A percentile compares a stretch with the other conserved stretches of the same genome.
Conservation (phyloP, 2,888 invertebrate genomes). For the Sepiola atlantica region DNA sequence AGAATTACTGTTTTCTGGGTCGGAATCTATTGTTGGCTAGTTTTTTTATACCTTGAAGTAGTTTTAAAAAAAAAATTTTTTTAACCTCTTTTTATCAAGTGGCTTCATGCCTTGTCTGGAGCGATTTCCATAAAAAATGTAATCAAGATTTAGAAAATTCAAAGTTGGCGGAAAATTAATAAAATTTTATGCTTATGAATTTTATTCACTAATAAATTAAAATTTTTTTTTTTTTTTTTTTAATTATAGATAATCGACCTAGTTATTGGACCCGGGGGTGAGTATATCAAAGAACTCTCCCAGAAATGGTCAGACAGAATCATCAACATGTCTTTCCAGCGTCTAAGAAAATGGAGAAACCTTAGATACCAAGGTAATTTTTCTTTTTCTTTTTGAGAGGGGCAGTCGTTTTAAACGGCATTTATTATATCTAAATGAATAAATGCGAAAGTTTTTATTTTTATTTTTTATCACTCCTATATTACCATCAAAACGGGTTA, state of each 20-base stretch:
- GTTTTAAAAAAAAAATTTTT: too few relatives aligned
- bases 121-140: too few relatives aligned
- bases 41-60: too few relatives aligned
- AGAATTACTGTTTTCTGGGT: too few relatives aligned
- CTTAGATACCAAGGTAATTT: neutral
- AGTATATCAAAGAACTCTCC: constrained; percentile 13
- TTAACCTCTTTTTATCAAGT: too few relatives aligned
- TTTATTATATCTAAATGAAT: too few relatives aligned
- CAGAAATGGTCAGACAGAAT: constrained; percentile 45
- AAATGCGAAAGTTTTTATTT: too few relatives aligned
- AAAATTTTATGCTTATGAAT: neutral
- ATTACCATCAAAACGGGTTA: too few relatives aligned
- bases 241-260: neutral
- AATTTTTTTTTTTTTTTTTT: neutral
- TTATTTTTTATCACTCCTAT: too few relatives aligned
- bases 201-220: neutral
- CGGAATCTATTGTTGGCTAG: too few relatives aligned
- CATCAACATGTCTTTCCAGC: constrained; percentile 42
- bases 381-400: neutral
- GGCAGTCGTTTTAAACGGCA: neutral
- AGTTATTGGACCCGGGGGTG: neutral
- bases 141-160: neutral
- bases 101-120: too few relatives aligned
- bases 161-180: too few relatives aligned
- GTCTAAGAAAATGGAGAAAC: neutral